Percentiles rank a stretch among this genome's conserved stretches.
Evolutionary conservation across 2,797 vertebrate species (phyloP).

Genomic region (Telmatherina bonti): DNA sequence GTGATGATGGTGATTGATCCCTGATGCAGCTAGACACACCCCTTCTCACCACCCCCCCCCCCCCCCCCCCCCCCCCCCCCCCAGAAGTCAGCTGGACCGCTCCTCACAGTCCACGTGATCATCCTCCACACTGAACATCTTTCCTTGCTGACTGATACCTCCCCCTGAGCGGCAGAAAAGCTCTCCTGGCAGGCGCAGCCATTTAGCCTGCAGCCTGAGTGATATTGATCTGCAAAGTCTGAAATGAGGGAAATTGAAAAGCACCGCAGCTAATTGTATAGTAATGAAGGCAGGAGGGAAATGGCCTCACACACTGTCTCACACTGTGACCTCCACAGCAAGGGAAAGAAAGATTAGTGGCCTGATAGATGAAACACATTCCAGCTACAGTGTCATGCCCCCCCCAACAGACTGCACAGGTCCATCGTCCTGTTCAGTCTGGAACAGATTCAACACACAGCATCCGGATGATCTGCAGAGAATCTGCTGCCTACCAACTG

Average conservation of each 20-base stretch:
- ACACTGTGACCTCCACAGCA: conserved; percentile 56
- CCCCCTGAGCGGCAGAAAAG: conserved; percentile 59
- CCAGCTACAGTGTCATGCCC: conserved; percentile 19
- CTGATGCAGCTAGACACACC: too few relatives aligned
- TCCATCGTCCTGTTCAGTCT: conserved; percentile 31
- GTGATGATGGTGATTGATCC: conserved; percentile 1
- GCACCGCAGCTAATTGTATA: conserved; percentile 67
- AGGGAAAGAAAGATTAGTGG: conserved; percentile 36
- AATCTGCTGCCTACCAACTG: conserved; percentile 46
- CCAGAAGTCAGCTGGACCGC: conserved; percentile 13
- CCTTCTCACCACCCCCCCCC: background rate
- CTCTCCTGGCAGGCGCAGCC: conserved; percentile 34
- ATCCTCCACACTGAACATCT: conserved; percentile 45
- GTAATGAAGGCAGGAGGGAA: conserved; percentile 65
- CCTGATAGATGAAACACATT: conserved; percentile 22
- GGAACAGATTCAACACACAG: conserved; percentile 18
- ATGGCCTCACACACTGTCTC: conserved; percentile 52
- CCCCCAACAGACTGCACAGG: conserved; percentile 26
- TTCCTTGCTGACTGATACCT: conserved; percentile 67
- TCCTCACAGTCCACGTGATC: conserved; percentile 33
- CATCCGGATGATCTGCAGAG: conserved; percentile 27
- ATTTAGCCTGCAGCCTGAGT: conserved; percentile 61
- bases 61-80: background rate
- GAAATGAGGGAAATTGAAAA: conserved; percentile 73
- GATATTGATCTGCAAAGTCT: conserved; percentile 74